Evolutionary conservation across 2,797 vertebrate genomes (phyloP).

Genomic region (Darevskia mixta): DNA sequence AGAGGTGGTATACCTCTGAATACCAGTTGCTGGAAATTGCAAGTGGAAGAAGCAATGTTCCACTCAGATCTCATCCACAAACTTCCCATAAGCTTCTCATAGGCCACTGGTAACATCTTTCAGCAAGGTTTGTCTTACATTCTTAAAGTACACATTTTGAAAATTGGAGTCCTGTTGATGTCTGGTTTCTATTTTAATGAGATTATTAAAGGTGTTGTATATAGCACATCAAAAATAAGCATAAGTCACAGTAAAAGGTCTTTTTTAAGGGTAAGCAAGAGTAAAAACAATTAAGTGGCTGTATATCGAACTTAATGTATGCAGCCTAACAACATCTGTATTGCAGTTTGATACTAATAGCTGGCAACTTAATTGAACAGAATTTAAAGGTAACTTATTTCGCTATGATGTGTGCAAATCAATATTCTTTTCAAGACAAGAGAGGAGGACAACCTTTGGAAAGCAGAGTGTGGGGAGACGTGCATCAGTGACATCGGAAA

Average conservation of each 20-base stretch:
- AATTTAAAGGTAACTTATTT: not conserved
- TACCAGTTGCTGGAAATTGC: no score
- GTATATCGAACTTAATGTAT: not conserved
- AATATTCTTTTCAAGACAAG: conserved; percentile 76
- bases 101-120: no score
- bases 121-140: not conserved
- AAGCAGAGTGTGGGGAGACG: conserved; percentile 87
- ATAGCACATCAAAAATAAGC: not conserved
- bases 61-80: no score
- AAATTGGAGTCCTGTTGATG: not conserved
- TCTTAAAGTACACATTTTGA: not conserved
- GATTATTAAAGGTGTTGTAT: not conserved
- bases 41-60: no score
- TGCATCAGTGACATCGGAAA: conserved; percentile 86
- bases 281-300: not conserved
- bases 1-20: no score
- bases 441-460: conserved; percentile 86
- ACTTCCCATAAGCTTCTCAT: no score
- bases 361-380: not conserved
- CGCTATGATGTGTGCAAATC: conserved; percentile 25
- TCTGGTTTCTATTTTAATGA: not conserved
- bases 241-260: not conserved
- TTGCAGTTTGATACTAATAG: no score
- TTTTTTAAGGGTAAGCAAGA: not conserved
- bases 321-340: not conserved